A percentile compares a stretch with the other conserved stretches of the same genome.
phyloP scores from a whole-genome alignment of 2,113 vertebrate genomes.

The Emydura subglobosa region DNA sequence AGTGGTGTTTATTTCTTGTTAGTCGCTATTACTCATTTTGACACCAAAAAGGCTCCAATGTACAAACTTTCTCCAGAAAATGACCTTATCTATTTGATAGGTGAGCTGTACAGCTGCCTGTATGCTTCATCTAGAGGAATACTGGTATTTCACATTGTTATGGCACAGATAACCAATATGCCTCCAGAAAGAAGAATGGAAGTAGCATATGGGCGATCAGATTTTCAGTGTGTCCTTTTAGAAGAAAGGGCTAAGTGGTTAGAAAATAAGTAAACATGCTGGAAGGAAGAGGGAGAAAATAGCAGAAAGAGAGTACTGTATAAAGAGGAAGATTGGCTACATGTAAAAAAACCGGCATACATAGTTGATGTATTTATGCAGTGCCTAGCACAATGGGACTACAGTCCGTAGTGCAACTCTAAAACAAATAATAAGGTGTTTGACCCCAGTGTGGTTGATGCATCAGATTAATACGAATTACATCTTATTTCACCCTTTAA shows the following conservation, averaged over 20 bases:
- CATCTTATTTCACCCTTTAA: neutral
- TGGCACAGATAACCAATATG: neutral
- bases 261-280: neutral
- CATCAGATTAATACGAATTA: neutral
- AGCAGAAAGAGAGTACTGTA: neutral
- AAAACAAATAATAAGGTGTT: neutral
- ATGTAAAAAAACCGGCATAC: fast-evolving
- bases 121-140: neutral
- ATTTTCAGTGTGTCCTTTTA: neutral
- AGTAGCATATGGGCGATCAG: neutral
- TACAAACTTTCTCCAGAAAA: neutral
- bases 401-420: fast-evolving
- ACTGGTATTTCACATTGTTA: conserved; percentile 5
- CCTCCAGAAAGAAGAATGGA: neutral
- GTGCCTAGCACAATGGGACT: neutral
- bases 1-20: neutral
- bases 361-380: neutral
- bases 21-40: neutral
- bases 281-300: neutral
- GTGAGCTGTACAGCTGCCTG: neutral
- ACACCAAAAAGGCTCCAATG: conserved; percentile 19
- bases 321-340: neutral
- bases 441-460: neutral
- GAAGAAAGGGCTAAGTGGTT: neutral
- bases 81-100: neutral